These are phyloP conservation scores for Scaptomyza polygonia DNA, from an alignment of 2,888 invertebrate genomes.

Conservation along the genomic window DNA sequence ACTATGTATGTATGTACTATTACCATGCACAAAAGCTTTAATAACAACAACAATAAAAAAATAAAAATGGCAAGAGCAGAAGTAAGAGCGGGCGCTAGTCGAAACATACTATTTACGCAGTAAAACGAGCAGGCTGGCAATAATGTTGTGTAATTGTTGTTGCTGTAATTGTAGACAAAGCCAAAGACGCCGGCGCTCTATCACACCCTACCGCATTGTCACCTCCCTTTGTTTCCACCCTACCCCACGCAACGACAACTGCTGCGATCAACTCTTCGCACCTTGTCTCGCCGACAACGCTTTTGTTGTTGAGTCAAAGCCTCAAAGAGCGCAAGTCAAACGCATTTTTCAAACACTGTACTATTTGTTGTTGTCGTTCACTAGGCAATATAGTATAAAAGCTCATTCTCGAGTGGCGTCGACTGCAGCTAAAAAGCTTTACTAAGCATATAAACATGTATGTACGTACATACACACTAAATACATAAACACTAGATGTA, in stretches of 20 bases:
- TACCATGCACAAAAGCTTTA: constrained; percentile 39
- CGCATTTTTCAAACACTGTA: constrained; percentile 59
- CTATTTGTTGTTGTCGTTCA: constrained; percentile 26
- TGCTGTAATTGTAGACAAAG: constrained; percentile 27
- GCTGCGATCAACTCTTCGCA: constrained; percentile 45
- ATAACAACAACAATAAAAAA: constrained; percentile 25
- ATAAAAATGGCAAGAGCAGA: constrained; percentile 19
- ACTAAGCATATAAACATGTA: constrained; percentile 14
- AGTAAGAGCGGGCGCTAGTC: constrained; percentile 33
- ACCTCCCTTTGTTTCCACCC: background rate
- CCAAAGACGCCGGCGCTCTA: constrained; percentile 71
- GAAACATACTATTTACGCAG: constrained; percentile 68
- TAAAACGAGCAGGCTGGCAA: constrained; percentile 50
- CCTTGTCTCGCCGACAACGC: constrained; percentile 25
- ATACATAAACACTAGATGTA: constrained; percentile 2
- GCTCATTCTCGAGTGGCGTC: constrained; percentile 33
- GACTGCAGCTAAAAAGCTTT: constrained; percentile 51
- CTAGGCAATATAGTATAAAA: constrained; percentile 33
- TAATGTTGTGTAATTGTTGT: background rate
- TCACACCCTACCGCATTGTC: constrained; percentile 10
- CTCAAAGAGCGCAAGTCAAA: constrained; percentile 46
- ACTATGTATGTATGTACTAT: constrained; percentile 19
- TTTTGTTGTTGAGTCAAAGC: constrained; percentile 16
- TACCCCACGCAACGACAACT: constrained; percentile 16
- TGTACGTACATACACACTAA: constrained; percentile 5